Conservation (phyloP, 2,888 invertebrate genomes). For the Amphipyra berbera region DNA sequence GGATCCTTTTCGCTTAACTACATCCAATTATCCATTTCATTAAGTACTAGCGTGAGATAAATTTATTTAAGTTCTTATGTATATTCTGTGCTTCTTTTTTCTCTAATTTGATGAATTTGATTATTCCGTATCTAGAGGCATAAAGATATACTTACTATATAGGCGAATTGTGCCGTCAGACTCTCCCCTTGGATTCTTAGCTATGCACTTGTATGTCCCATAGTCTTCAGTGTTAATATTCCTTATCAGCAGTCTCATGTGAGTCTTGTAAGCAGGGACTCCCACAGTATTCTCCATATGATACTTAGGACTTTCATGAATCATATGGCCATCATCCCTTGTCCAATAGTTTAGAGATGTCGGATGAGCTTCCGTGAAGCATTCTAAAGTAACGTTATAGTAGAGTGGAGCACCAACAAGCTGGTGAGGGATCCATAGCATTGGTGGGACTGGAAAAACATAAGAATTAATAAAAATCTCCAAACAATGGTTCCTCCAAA, state of each 20-base stretch:
- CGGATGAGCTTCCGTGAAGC: constrained; percentile 97
- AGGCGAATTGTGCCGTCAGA: constrained; percentile 97
- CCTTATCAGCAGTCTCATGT: constrained; percentile 95
- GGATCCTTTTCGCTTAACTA: too few species aligned
- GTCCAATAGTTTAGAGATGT: constrained; percentile 98
- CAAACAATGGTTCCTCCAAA: background rate
- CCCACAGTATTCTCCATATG: constrained; percentile 93
- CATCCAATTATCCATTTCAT: too few species aligned
- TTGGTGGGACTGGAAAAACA: constrained; percentile 94
- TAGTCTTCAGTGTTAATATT: constrained; percentile 95
- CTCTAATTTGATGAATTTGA: too few species aligned
- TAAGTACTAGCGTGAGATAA: too few species aligned
- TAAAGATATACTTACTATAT: constrained; percentile 93
- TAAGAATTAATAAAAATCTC: constrained; percentile 6
- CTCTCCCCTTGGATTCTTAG: constrained; percentile 97
- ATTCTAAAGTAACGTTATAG: constrained; percentile 95
- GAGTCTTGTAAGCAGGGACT: constrained; percentile 94
- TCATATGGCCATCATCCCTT: constrained; percentile 96
- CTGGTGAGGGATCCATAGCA: constrained; percentile 97
- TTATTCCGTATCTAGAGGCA: too few species aligned
- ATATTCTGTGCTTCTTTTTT: too few species aligned
- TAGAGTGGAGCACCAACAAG: constrained; percentile 95
- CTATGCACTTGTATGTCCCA: constrained; percentile 96
- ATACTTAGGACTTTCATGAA: constrained; percentile 95
- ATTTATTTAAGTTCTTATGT: too few species aligned